Conservation (phyloP, 2,888 invertebrate species). For the Cephus nigrinus region DNA sequence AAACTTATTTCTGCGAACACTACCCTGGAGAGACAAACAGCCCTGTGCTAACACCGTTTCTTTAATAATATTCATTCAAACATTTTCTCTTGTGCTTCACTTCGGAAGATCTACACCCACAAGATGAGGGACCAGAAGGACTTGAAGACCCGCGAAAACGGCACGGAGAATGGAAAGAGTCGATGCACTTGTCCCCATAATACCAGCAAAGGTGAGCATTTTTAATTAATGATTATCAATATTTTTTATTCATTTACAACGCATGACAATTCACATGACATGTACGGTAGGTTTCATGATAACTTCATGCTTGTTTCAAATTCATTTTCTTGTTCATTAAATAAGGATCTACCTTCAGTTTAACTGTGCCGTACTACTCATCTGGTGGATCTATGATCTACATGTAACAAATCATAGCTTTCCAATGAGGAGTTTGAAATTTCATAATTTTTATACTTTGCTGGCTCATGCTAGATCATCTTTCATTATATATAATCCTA, state of each 20-base stretch:
- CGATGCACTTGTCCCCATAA: slow-evolving; percentile 10
- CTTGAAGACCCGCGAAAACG: slow-evolving; percentile 14
- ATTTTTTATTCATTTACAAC: background rate
- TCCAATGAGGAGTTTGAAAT: background rate
- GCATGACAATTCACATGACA: background rate
- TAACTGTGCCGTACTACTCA: background rate
- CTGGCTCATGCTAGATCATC: background rate
- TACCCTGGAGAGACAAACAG: slow-evolving; percentile 13
- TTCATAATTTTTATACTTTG: background rate
- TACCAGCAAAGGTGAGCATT: slow-evolving; percentile 11
- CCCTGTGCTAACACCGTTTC: background rate
- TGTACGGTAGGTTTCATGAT: background rate
- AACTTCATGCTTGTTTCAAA: background rate
- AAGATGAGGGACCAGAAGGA: slow-evolving; percentile 22
- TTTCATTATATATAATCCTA: background rate
- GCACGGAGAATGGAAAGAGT: slow-evolving; percentile 14
- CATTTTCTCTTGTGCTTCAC: background rate
- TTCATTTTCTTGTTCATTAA: background rate
- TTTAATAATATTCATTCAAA: background rate
- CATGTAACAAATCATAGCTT: background rate
- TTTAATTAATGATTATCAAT: background rate
- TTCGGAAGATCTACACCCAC: background rate
- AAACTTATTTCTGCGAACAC: slow-evolving; percentile 16
- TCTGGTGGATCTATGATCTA: background rate
- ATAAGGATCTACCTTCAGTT: background rate